Evolutionary conservation across 2,113 vertebrate species (phyloP), one percentile per base, ranked within the genome.

Genomic region (Dipodomys spectabilis): DNA sequence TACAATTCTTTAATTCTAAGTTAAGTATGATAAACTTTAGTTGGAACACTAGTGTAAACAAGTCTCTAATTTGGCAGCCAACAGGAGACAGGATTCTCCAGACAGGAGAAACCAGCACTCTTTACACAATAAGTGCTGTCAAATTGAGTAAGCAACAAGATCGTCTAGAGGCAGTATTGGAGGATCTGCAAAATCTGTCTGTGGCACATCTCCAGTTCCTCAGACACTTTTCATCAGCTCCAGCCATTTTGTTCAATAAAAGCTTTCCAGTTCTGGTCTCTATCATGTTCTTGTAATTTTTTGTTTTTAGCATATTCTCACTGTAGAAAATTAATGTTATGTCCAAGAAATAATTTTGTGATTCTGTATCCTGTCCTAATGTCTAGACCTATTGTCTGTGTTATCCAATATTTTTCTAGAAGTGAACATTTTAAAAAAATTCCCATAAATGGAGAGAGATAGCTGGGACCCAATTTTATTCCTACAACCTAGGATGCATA

Each of bases 121-220:
- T 91, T 94, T 83, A 60, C 2, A 68, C 15, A 94, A 94, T 83
- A 92, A 86, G 77, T 81, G 80, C 73, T 25, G 53, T 57, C n/a
- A 74, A 81, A 86, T 84, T 86, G 65, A 80, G 72, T 32, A 87
- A 92, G 65, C 30, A 78, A 25, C 1, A 87, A 80, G 39, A 32
- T 30, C 44, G 16, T 19, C 49, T 92, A 7, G 30, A 90, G 60
- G 67, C 86, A 80, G 16, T 0, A 0, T 7, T 67, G 62, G 57
- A 88, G 62, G 82, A 60, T 12, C 10, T 72, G 27, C 15, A 75
- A 8, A 57, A 73, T 86, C 35, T 88, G 12, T 60, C 32, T 44
- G 49, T 78, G 92, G 71, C 86, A 53, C 23, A 2, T 22, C 23
- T 90, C 88, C 84, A 94, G 0, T 62, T 81, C 19, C 20, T 79